Percentiles rank a stretch among this genome's conserved stretches.
These are phyloP conservation scores for Karalla daura DNA, from an alignment of 2,797 vertebrate genomes.

Conservation along the genomic window DNA sequence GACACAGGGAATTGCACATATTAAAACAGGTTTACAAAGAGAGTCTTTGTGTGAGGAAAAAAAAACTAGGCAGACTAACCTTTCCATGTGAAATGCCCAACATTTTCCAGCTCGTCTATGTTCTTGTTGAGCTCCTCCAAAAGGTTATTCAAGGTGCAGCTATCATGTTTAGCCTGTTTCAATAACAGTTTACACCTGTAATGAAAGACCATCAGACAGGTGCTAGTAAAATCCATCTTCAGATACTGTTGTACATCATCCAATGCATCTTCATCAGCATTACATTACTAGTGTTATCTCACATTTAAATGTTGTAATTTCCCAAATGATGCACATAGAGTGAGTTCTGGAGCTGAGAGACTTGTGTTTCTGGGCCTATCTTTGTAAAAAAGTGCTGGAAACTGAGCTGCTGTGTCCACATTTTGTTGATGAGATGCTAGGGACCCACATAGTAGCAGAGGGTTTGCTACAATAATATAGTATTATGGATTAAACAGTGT, in stretches of 20 bases:
- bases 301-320: neutral
- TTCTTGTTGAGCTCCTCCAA: slow-evolving; percentile 30
- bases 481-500: too few relatives aligned
- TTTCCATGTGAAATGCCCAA: slow-evolving; percentile 41
- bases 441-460: too few relatives aligned
- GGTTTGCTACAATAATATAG: too few relatives aligned
- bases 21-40: neutral
- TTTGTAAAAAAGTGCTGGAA: too few relatives aligned
- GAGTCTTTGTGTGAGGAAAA: neutral
- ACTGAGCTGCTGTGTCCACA: too few relatives aligned
- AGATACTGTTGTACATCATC: neutral
- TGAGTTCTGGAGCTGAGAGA: too few relatives aligned
- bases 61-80: slow-evolving; percentile 57
- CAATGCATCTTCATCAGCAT: neutral
- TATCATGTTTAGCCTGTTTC: slow-evolving; percentile 49
- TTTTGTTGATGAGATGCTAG: too few relatives aligned
- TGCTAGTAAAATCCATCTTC: too few relatives aligned
- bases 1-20: slow-evolving; percentile 19
- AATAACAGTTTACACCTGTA: slow-evolving; percentile 75
- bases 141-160: slow-evolving; percentile 48
- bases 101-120: slow-evolving; percentile 1
- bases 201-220: slow-evolving; percentile 46
- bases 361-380: too few relatives aligned
- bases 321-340: too few relatives aligned
- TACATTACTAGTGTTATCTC: neutral